A percentile compares a stretch with the other conserved stretches of the same genome.
phyloP scores from a whole-genome alignment of 1,140 invertebrate species.

The Vollenhovia emeryi region DNA sequence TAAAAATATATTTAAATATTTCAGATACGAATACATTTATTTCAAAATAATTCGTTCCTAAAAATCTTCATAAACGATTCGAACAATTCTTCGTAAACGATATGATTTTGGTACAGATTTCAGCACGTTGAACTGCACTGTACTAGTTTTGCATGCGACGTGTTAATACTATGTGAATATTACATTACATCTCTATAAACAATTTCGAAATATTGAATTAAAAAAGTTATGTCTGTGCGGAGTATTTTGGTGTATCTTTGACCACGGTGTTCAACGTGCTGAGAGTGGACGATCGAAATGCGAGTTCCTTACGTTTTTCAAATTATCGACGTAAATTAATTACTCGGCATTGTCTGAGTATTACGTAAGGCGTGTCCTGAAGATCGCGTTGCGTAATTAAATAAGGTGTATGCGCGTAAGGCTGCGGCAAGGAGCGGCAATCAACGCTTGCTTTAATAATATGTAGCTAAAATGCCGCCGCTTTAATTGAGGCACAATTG shows the following conservation, averaged over 20 bases:
- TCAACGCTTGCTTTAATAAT: constrained; percentile 13
- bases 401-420: constrained; percentile 1
- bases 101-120: neutral
- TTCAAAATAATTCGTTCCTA: neutral
- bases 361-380: constrained; percentile 12
- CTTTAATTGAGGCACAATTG: constrained; percentile 7
- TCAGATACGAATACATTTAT: neutral
- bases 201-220: neutral
- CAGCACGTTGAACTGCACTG: neutral
- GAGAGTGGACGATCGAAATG: neutral
- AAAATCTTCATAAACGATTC: neutral
- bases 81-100: neutral
- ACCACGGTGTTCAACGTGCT: neutral
- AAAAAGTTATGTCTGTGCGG: neutral
- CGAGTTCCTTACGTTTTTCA: neutral
- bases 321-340: constrained; percentile 7
- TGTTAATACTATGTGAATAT: neutral
- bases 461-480: neutral
- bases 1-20: constrained; percentile 27
- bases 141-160: neutral
- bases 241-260: neutral
- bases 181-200: neutral
- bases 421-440: neutral
- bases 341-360: constrained; percentile 19
- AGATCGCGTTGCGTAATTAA: constrained; percentile 37